Conservation (phyloP, 2,888 invertebrate genomes). For the Eilema sororculum region DNA sequence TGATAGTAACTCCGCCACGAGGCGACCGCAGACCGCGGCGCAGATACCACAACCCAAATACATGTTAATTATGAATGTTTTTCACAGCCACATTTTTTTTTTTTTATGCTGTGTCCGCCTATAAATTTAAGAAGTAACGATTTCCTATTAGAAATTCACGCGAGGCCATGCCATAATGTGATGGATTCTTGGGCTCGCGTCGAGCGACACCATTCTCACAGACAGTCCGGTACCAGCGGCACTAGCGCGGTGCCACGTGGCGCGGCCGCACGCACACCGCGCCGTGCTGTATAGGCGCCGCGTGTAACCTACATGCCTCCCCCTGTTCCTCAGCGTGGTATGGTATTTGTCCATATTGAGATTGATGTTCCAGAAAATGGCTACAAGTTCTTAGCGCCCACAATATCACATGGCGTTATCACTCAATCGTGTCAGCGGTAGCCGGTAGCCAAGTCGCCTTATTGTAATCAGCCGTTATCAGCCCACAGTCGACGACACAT, state of each 20-base stretch:
- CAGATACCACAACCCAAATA: slow-evolving; percentile 21
- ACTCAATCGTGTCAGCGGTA: slow-evolving; percentile 18
- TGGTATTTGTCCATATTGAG: neutral
- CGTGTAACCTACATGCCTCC: neutral
- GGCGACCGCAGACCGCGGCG: neutral
- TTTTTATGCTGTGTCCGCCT: slow-evolving; percentile 19
- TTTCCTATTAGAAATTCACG: slow-evolving; percentile 32
- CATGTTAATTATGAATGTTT: slow-evolving; percentile 22
- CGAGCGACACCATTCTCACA: slow-evolving; percentile 38
- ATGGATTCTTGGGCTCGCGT: slow-evolving; percentile 24
- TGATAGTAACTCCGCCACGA: slow-evolving; percentile 9
- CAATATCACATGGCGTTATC: slow-evolving; percentile 8
- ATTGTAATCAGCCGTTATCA: slow-evolving; percentile 37
- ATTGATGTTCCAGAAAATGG: slow-evolving; percentile 11
- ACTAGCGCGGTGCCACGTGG: slow-evolving; percentile 13
- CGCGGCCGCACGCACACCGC: slow-evolving; percentile 10
- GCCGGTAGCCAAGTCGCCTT: slow-evolving; percentile 25
- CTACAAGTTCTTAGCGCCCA: slow-evolving; percentile 6
- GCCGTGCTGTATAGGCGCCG: too few relatives aligned
- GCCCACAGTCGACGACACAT: neutral
- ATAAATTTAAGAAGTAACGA: slow-evolving; percentile 26
- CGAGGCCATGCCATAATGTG: slow-evolving; percentile 24
- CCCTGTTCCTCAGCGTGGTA: neutral
- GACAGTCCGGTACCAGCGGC: slow-evolving; percentile 34
- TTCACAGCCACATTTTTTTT: slow-evolving; percentile 9